Evolutionary conservation across 2,888 invertebrate species (phyloP), one percentile per base, ranked within the genome.

Genomic region (Cetonia aurata): DNA sequence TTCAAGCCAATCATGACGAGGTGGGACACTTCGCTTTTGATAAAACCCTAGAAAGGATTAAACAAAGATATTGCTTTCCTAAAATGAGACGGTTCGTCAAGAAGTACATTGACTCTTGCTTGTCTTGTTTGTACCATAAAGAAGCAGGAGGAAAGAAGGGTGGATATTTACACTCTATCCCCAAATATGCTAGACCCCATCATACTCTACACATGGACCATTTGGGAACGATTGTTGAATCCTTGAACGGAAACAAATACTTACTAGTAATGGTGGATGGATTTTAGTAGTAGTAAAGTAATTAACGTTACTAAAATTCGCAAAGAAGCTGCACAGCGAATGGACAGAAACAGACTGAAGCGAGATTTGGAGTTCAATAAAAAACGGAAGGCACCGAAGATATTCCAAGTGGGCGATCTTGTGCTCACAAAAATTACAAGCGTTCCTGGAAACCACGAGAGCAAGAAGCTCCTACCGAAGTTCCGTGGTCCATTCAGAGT

Each of bases 401-500:
- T 42, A 17, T 73, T 53, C 31, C 42, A 50, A 31, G 44, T n/a
- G n/a, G 72, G 72, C 1, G 75, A 76, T 17, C 31, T 72, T 3
- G 73, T 76, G 33, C 55, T 72, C 12, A 59, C 66, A 15, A 72
- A 57, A 53, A 70, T 71, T 9, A n/a, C 57, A 15, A 50, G 41
- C 25, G 41, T 48, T 19, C 44, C 33, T 33, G 57, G 13, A 15
- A 73, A 74, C 46, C 70, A 74, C 13, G 13, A 50, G 3, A 74
- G 73, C 52, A 71, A 67, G 55, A 77, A 74, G 53, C 50, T 74
- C 33, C 3, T 74, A 59, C 71, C 69, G 0, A 73, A 71, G 60
- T 76, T 72, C 67, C 69, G 57, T 65, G 72, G 75, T 15, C 73
- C 75, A 50, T 74, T 72, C 56, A 41, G 62, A 44, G 33, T 76